Percentiles rank a stretch among this genome's conserved stretches.
Conservation (phyloP, 2,797 vertebrate species). For the Enteromius treurensis region DNA sequence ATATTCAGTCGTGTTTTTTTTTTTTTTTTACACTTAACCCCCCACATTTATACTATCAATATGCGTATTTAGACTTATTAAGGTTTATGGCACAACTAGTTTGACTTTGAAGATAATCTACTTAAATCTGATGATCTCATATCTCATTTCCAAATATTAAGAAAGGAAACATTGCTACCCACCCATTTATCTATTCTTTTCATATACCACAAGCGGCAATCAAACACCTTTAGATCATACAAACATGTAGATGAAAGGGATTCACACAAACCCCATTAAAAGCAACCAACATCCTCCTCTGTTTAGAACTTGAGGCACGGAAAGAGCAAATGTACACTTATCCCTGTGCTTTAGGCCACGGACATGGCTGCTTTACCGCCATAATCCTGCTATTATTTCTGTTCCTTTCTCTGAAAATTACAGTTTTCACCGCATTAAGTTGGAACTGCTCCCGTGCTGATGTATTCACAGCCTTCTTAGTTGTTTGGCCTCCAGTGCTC, state of each 20-base stretch:
- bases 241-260: conserved; percentile 32
- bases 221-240: conserved; percentile 33
- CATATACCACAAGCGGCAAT: conserved; percentile 17
- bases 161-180: conserved; percentile 2
- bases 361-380: conserved; percentile 54
- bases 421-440: conserved; percentile 65
- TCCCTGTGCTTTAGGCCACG: conserved; percentile 57
- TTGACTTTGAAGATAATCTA: conserved; percentile 13
- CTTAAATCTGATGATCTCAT: conserved; percentile 23
- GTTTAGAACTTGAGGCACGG: conserved; percentile 41
- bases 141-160: conserved; percentile 13
- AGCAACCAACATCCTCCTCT: conserved; percentile 38
- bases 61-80: not conserved
- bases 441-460: conserved; percentile 64
- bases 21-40: too few relatives aligned
- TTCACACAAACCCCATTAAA: conserved; percentile 41
- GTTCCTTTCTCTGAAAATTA: conserved; percentile 64
- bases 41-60: too few relatives aligned
- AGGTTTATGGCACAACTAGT: not conserved
- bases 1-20: too few relatives aligned
- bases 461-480: conserved; percentile 59
- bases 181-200: conserved; percentile 19
- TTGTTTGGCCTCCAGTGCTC: conserved; percentile 59
- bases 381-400: conserved; percentile 59
- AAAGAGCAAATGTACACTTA: conserved; percentile 48